Conservation (phyloP, 2,113 vertebrate genomes). For the Phalacrocorax pelagicus region DNA sequence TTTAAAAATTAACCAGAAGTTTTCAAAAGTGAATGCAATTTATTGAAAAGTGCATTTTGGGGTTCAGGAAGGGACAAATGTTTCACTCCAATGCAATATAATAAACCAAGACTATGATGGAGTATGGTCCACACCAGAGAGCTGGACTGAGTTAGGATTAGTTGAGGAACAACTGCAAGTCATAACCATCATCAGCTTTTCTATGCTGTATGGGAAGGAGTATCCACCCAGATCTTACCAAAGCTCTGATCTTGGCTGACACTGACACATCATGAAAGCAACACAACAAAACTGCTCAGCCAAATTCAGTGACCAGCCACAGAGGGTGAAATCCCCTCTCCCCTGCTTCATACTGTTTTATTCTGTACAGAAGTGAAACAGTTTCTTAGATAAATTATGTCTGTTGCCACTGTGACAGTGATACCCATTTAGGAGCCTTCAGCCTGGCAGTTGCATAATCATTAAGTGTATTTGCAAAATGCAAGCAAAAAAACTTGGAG, state of each 20-base stretch:
- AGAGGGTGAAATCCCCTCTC: not conserved
- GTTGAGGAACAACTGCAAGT: not conserved
- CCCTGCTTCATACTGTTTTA: rapidly evolving
- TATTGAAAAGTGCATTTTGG: not conserved
- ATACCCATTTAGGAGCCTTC: not conserved
- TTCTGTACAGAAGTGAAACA: not conserved
- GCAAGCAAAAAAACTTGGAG: not conserved
- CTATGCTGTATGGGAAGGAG: not conserved
- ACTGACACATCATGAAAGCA: not conserved
- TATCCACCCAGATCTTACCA: not conserved
- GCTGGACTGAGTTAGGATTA: not conserved
- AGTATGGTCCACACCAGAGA: not conserved
- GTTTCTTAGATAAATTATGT: not conserved
- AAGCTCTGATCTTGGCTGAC: not conserved
- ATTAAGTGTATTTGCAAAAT: not conserved
- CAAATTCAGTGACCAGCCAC: not conserved
- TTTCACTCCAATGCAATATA: not conserved
- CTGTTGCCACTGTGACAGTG: not conserved
- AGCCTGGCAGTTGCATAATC: not conserved
- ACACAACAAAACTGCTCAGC: not conserved
- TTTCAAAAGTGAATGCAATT: not conserved
- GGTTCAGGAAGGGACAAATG: not conserved
- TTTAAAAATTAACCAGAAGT: not conserved
- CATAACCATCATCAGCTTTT: not conserved
- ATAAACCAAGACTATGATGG: not conserved